A percentile compares a stretch with the other conserved stretches of the same genome.
phyloP scores from a whole-genome alignment of 2,113 vertebrate species.

The Calidris pugnax region DNA sequence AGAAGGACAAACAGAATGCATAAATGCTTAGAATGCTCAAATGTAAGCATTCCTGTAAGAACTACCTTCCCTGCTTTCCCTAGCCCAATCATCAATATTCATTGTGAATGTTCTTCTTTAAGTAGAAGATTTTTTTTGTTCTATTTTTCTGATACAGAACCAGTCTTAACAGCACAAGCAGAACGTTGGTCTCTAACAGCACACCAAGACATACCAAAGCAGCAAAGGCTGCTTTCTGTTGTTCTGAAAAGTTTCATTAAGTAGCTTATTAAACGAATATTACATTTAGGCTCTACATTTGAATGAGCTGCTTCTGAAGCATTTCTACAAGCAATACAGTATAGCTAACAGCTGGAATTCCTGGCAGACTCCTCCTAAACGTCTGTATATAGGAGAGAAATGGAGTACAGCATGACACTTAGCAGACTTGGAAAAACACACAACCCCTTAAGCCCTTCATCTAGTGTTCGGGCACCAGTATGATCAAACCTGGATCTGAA shows the following conservation, averaged over 20 bases:
- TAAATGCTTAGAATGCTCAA: not conserved
- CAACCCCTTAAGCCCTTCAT: not conserved
- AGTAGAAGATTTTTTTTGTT: not conserved
- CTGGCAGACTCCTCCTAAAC: not conserved
- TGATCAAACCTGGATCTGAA: not conserved
- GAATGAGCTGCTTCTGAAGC: not conserved
- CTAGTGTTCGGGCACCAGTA: not conserved
- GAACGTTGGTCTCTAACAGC: not conserved
- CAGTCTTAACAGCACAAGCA: not conserved
- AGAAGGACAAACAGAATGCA: not conserved
- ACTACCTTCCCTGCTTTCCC: not conserved
- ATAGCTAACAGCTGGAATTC: not conserved
- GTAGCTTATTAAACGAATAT: not conserved
- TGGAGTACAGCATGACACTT: not conserved
- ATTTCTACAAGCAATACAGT: not conserved
- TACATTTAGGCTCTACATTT: not conserved
- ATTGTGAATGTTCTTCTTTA: not conserved
- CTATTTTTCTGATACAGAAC: not conserved
- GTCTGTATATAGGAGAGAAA: not conserved
- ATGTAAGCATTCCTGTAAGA: not conserved
- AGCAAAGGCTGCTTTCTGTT: not conserved
- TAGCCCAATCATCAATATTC: not conserved
- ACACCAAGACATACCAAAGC: not conserved
- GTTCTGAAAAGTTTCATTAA: not conserved
- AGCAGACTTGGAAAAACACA: not conserved